These are phyloP conservation scores for Ormyrus labotus DNA, from an alignment of 2,888 invertebrate genomes.

Conservation along the genomic window DNA sequence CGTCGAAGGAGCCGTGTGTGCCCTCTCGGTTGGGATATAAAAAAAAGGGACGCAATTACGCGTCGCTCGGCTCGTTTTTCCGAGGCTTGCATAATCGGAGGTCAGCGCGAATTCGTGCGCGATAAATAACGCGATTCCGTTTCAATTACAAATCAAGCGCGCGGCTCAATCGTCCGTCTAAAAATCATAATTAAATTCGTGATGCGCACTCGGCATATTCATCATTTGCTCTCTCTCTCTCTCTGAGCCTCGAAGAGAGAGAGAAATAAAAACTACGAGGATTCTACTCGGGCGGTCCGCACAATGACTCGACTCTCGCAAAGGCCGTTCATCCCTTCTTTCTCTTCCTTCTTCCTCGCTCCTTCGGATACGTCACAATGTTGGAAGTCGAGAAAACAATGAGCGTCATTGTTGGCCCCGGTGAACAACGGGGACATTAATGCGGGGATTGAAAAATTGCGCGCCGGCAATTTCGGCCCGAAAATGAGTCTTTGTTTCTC, in stretches of 20 bases:
- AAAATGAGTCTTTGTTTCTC: neutral
- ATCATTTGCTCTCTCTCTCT: slow-evolving; percentile 17
- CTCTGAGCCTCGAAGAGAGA: neutral
- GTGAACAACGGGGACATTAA: slow-evolving; percentile 6
- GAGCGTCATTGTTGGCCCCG: slow-evolving; percentile 26
- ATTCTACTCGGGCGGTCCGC: slow-evolving; percentile 49
- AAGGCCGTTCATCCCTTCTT: slow-evolving; percentile 10
- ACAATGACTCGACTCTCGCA: slow-evolving; percentile 44
- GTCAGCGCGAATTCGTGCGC: slow-evolving; percentile 25
- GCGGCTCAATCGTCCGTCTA: slow-evolving; percentile 27
- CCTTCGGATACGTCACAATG: slow-evolving; percentile 23
- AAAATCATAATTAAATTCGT: slow-evolving; percentile 57
- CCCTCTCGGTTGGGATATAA: too few relatives aligned
- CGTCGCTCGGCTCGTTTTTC: neutral
- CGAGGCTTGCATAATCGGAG: neutral
- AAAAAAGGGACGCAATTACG: slow-evolving; percentile 19
- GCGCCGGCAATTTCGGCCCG: too few relatives aligned
- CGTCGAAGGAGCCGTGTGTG: too few relatives aligned
- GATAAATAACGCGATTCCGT: slow-evolving; percentile 40
- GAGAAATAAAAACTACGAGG: neutral
- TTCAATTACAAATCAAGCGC: slow-evolving; percentile 44
- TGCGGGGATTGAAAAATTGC: neutral
- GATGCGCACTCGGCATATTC: slow-evolving; percentile 35
- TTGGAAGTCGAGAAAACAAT: slow-evolving; percentile 17
- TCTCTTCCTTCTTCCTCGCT: slow-evolving; percentile 6